Base-by-base conservation (phyloP, 2,113 vertebrate species). In the Cranoglanis bouderius region DNA sequence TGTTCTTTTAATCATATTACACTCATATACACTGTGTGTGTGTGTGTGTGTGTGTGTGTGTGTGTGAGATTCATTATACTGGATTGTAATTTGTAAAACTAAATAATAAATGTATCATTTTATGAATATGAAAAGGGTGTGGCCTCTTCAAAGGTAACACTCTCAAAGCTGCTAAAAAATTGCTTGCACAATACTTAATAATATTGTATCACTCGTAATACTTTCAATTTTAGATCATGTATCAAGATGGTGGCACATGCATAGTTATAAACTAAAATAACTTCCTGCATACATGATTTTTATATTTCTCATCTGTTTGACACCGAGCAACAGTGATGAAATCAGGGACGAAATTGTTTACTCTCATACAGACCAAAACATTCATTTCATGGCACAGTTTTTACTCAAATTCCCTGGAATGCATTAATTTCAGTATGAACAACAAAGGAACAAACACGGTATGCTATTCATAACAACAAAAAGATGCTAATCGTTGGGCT, bases 371-470 rank as follows among this genome's bases (percentile, higher is more conserved):
- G 21, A 26, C 38, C 24, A 7, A 49, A 51, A 55, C 6, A 35
- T 80, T 19, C 7, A 2, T 83, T 83, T 83, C 24, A 61, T 61
- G 81, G 80, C 35, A 90, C 75, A 83, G 32, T 55, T 51, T 57
- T 57, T 32, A 65, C 24, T 88, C 12, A 32, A 84, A 38, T 74
- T 70, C 32, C 38, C 35, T 78, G 87, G 86, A 90, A 88, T 90
- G 32, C 55, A 72, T 55, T 67, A 35, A 35, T 46, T 86, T 88
- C 32, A 51, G 77, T 59, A 26, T 12, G 38, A 75, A 87, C 43
- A 24, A 72, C 67, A 72, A 72, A 72, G 32, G 6, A 10, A 75
- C 35, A 75, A 19, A 82, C 49, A 35, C 38, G 32, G 49, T 53
- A 83, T 6, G 12, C 43, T 80, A 65, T 32, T 67, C n/a, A 21